A percentile compares a stretch with the other conserved stretches of the same genome.
These are phyloP conservation scores for Scrobipalpa costella DNA, from an alignment of 2,888 invertebrate genomes.

Conservation along the genomic window DNA sequence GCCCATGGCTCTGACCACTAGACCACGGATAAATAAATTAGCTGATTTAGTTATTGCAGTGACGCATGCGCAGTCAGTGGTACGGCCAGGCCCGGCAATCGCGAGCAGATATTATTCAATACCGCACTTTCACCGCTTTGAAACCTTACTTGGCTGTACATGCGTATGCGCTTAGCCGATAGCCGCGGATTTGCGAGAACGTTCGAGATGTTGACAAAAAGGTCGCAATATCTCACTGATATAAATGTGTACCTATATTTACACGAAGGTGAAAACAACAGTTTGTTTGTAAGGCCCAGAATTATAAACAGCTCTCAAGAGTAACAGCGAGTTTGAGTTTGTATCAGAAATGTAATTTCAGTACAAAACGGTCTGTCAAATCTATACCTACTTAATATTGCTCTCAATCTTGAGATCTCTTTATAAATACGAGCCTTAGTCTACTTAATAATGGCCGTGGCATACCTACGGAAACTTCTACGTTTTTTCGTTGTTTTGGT, in stretches of 20 bases:
- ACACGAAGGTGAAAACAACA: neutral
- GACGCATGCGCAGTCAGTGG: neutral
- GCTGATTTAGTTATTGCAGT: constrained; percentile 2
- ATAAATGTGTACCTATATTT: neutral
- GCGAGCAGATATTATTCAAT: constrained; percentile 20
- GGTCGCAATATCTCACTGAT: neutral
- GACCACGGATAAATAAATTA: neutral
- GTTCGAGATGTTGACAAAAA: constrained; percentile 6
- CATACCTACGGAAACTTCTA: no score
- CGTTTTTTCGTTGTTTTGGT: no score
- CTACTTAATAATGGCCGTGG: no score
- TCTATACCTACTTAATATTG: no score
- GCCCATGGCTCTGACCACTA: no score
- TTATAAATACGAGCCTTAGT: no score
- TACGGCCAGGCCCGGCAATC: neutral
- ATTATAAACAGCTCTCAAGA: no score
- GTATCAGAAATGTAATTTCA: no score
- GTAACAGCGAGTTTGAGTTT: no score
- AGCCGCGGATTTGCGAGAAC: neutral
- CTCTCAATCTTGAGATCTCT: no score
- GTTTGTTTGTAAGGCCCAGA: neutral
- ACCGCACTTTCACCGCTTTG: constrained; percentile 22
- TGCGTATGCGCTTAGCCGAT: neutral
- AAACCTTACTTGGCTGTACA: neutral
- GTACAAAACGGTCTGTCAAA: no score